Conservation (phyloP, 2,797 vertebrate species). For the Crenichthys baileyi region DNA sequence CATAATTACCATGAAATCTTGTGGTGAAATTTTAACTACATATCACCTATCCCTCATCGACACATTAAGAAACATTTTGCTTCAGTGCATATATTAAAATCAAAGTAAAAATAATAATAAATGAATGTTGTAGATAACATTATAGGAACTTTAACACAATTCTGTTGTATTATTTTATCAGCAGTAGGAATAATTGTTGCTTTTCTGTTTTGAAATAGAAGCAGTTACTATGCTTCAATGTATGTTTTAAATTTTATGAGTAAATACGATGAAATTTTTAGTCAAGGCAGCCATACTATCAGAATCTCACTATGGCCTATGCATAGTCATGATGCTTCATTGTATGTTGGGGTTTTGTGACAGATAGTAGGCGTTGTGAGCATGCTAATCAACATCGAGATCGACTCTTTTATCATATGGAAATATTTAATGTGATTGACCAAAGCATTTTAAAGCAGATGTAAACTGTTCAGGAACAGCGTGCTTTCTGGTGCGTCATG, state of each 20-base stretch:
- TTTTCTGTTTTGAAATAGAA: background rate
- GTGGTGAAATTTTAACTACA: background rate
- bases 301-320: background rate
- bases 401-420: background rate
- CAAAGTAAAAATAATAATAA: background rate
- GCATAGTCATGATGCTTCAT: background rate
- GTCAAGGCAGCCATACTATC: background rate
- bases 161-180: background rate
- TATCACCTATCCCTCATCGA: too few species aligned
- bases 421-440: conserved; percentile 1
- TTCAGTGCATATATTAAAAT: background rate
- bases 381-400: conserved; percentile 6
- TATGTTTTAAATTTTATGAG: background rate
- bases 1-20: background rate
- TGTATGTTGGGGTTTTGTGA: conserved; percentile 12
- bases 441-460: conserved; percentile 20
- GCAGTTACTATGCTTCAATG: background rate
- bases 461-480: conserved; percentile 29
- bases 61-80: background rate
- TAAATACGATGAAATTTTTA: background rate
- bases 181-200: background rate
- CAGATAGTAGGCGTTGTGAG: conserved; percentile 17
- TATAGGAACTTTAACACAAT: background rate
- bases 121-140: background rate
- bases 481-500: conserved; percentile 69